These are phyloP conservation scores for Botia kubotai DNA, from an alignment of 2,797 vertebrate genomes.

Conservation along the genomic window DNA sequence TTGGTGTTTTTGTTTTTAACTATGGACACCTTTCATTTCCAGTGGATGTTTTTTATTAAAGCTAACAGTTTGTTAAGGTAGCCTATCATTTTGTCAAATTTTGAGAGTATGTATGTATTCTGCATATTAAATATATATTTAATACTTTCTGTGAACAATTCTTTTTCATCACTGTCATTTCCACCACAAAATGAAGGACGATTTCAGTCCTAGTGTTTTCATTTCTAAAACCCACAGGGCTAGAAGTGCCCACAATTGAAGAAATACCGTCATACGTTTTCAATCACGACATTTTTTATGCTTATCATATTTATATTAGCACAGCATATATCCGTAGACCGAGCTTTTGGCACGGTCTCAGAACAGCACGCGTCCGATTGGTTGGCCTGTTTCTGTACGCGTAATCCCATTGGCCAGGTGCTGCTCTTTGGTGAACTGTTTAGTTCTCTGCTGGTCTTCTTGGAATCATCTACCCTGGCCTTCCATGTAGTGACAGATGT, in stretches of 20 bases:
- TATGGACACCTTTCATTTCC: too few species aligned
- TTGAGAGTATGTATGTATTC: too few species aligned
- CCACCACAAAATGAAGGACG: neutral
- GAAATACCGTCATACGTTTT: neutral
- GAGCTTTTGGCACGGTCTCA: neutral
- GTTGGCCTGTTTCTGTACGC: neutral
- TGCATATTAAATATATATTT: too few species aligned
- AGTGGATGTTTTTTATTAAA: too few species aligned
- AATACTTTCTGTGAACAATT: neutral
- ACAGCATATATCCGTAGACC: neutral
- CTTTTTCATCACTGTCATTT: neutral
- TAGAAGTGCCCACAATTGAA: neutral
- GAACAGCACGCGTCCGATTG: neutral
- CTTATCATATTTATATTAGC: neutral
- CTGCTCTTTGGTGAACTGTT: neutral
- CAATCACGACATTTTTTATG: neutral
- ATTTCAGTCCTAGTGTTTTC: neutral
- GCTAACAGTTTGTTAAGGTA: too few species aligned
- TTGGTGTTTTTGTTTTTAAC: too few species aligned
- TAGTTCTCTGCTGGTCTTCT: constrained; percentile 9
- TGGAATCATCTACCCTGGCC: constrained; percentile 17
- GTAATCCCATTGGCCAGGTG: neutral
- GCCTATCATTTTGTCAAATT: too few species aligned
- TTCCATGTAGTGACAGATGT: constrained; percentile 23
- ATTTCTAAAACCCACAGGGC: neutral